Base-by-base conservation (phyloP, 2,113 vertebrate genomes). In the Scytalopus superciliaris region DNA sequence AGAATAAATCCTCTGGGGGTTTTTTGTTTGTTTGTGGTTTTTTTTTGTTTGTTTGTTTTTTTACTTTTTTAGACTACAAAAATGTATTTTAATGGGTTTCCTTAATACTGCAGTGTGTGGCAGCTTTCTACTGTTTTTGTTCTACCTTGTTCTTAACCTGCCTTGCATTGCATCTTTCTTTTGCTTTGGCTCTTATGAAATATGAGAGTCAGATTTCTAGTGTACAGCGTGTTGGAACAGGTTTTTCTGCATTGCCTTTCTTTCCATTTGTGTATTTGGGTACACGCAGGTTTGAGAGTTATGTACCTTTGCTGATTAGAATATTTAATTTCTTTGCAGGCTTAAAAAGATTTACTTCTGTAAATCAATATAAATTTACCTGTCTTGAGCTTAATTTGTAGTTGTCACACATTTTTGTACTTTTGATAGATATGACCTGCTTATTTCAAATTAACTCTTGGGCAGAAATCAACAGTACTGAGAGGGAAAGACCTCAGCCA, bases 231-330 rank as follows among this genome's bases (percentile, higher is more conserved):
- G 94, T 89, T 50, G 27, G 33, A 83, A 95, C 93, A 94, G 87
- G 93, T 83, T 96, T 93, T 94, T 67, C 89, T 88, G 60, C 81
- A 79, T 94, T 59, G 84, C 49, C 31, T 30, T 81, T 40, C 79
- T 84, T 82, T 68, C 40, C 10, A 1, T 83, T 91, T 85, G 12
- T 85, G 40, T 82, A 57, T 87, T 85, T 88, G 57, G 22, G 33
- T 92, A 17, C 31, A n/a, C 47, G 33, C n/a, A 66, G 16, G 27
- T 69, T 91, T 78, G 42, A 89, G 70, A 91, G 35, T 55, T 69
- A 44, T 3, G 28, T 89, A 8, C 31, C 19, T 89, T 84, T 8
- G 2, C 64, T 57, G 88, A 84, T 91, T 53, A 49, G 74, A 87
- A 64, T 57, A 28, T 23, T 31, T 69, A 24, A 68, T 56, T 95